phyloP scores from a whole-genome alignment of 2,888 invertebrate genomes.

The Digitonthophagus gazella region DNA sequence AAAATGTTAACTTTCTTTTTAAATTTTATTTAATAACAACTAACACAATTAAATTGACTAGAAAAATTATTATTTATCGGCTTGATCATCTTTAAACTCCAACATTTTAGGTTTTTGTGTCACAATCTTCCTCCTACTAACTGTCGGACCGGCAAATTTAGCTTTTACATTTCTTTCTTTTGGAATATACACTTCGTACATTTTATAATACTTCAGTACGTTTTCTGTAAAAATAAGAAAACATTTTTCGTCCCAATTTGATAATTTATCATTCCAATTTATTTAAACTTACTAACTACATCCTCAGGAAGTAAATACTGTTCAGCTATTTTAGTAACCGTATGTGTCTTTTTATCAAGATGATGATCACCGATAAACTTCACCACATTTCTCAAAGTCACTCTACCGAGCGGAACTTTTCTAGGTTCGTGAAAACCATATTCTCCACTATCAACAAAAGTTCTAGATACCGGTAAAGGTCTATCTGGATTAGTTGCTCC shows the following conservation, averaged over 20 bases:
- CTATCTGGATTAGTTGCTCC: constrained; percentile 49
- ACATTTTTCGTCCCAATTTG: constrained; percentile 14
- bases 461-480: constrained; percentile 61
- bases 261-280: constrained; percentile 16
- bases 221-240: constrained; percentile 43
- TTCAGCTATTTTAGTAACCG: constrained; percentile 60
- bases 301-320: constrained; percentile 67
- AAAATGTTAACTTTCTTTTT: background rate
- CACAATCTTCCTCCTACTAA: constrained; percentile 29
- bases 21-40: background rate
- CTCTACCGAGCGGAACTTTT: constrained; percentile 60
- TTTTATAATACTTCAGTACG: constrained; percentile 65
- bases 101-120: constrained; percentile 17
- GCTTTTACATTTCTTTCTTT: constrained; percentile 38
- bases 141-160: constrained; percentile 45
- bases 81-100: background rate
- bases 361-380: constrained; percentile 66
- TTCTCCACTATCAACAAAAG: constrained; percentile 56
- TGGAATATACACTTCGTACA: constrained; percentile 66
- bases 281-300: constrained; percentile 55
- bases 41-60: background rate
- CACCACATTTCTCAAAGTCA: constrained; percentile 63
- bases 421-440: constrained; percentile 69
- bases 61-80: constrained; percentile 7
- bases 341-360: constrained; percentile 59